Conservation (phyloP, 1,140 invertebrate species). For the Melitaea cinxia region DNA sequence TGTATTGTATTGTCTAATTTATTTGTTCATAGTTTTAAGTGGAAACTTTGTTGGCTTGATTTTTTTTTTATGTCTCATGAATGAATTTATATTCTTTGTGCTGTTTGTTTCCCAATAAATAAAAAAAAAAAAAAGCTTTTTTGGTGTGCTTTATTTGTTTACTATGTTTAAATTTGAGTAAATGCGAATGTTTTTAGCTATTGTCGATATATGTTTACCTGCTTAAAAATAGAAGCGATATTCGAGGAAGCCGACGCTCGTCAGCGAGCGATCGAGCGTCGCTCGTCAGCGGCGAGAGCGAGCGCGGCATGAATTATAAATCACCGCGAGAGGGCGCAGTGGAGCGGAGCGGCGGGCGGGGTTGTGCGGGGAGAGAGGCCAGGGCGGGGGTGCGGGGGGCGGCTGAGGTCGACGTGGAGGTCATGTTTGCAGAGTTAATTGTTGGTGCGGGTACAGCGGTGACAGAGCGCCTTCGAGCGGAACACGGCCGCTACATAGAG, state of each 20-base stretch:
- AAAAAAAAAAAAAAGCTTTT: no score
- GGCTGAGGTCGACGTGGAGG: constrained; percentile 2
- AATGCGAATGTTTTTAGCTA: no score
- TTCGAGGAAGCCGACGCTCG: neutral
- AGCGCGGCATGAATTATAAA: constrained; percentile 7
- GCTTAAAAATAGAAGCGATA: neutral
- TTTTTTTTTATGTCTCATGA: no score
- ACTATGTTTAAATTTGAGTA: no score
- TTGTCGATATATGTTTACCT: no score
- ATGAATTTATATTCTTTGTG: no score
- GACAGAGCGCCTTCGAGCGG: constrained; percentile 5
- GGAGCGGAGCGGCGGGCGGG: neutral
- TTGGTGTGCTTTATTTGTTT: no score
- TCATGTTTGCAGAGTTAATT: constrained; percentile 9
- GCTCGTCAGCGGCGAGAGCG: neutral
- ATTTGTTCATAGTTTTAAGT: neutral
- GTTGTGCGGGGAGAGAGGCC: neutral
- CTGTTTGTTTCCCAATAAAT: no score
- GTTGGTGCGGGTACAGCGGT: constrained; percentile 4
- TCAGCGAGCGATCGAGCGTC: neutral
- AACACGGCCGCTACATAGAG: neutral
- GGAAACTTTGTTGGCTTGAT: no score
- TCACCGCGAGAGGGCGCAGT: neutral
- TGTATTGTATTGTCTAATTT: neutral
- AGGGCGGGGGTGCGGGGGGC: neutral